Percentiles rank a stretch among this genome's conserved stretches.
phyloP scores from a whole-genome alignment of 2,113 vertebrate genomes.

The Ophiodon elongatus region DNA sequence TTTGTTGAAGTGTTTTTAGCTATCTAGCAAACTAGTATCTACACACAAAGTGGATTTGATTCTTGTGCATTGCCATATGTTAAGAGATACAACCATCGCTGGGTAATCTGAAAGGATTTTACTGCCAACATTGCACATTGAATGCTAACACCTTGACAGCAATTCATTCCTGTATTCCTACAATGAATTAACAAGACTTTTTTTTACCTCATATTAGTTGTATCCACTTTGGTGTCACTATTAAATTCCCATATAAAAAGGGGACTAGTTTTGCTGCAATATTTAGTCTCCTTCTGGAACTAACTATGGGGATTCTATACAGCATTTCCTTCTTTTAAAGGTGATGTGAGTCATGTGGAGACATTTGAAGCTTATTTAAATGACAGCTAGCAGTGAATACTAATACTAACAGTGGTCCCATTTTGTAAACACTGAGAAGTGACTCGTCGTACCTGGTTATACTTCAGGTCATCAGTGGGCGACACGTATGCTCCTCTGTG shows the following conservation, averaged over 20 bases:
- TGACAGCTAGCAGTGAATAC: not conserved
- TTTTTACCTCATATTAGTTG: slow-evolving; percentile 19
- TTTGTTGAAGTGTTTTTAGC: too few species aligned
- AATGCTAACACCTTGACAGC: not conserved
- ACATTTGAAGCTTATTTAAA: not conserved
- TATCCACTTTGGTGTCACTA: not conserved
- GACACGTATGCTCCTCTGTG: slow-evolving; percentile 97
- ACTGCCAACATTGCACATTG: slow-evolving; percentile 9
- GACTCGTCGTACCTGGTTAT: slow-evolving; percentile 91
- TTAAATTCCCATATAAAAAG: slow-evolving; percentile 2
- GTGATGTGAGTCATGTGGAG: slow-evolving; percentile 24
- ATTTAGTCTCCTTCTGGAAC: slow-evolving; percentile 7
- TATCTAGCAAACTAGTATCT: not conserved
- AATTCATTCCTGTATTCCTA: not conserved
- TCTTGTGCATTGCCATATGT: not conserved
- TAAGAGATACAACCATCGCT: not conserved
- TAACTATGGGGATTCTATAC: not conserved
- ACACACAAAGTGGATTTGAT: not conserved
- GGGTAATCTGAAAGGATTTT: slow-evolving; percentile 15
- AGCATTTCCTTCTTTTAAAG: slow-evolving; percentile 9
- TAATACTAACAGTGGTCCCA: not conserved
- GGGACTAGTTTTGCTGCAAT: not conserved
- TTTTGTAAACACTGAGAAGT: not conserved
- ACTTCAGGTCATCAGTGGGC: slow-evolving; percentile 95
- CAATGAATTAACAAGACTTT: slow-evolving; percentile 11